phyloP scores from a whole-genome alignment of 2,888 invertebrate species.

The Cephonodes hylas region DNA sequence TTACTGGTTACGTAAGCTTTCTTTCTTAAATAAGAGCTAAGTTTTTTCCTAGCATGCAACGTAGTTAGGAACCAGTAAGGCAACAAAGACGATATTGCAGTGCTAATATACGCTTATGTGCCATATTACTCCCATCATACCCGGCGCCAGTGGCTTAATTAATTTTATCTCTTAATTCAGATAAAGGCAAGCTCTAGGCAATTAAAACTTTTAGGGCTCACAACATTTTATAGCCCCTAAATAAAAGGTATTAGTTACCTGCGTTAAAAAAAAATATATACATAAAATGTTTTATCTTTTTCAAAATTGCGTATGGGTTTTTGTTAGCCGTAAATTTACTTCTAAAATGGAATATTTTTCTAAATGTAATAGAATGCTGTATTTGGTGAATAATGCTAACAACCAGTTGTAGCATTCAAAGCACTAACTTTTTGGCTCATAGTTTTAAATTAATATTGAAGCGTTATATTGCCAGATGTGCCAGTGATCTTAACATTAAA shows the following conservation, averaged over 20 bases:
- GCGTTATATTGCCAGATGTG: too few species aligned
- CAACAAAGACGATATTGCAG: too few species aligned
- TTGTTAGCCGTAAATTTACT: neutral
- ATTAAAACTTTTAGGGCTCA: conserved; percentile 12
- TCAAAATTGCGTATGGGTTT: neutral
- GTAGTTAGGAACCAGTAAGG: too few species aligned
- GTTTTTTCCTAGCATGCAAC: too few species aligned
- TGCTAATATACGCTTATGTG: too few species aligned
- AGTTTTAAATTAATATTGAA: too few species aligned
- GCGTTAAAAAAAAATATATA: neutral
- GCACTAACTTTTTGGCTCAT: too few species aligned
- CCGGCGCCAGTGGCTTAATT: neutral
- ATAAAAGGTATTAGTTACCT: conserved; percentile 4
- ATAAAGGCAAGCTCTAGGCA: conserved; percentile 4
- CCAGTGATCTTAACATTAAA: too few species aligned
- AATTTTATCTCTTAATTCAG: conserved; percentile 10
- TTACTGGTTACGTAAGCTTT: too few species aligned
- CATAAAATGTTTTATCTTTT: conserved; percentile 13
- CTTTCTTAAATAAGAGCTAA: too few species aligned
- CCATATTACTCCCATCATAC: neutral
- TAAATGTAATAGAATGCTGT: neutral
- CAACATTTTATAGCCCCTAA: conserved; percentile 11
- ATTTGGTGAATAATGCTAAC: neutral
- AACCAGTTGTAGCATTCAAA: too few species aligned
- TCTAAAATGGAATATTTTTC: neutral